These are phyloP conservation scores for Leucania comma DNA, from an alignment of 2,888 invertebrate genomes.

Conservation along the genomic window DNA sequence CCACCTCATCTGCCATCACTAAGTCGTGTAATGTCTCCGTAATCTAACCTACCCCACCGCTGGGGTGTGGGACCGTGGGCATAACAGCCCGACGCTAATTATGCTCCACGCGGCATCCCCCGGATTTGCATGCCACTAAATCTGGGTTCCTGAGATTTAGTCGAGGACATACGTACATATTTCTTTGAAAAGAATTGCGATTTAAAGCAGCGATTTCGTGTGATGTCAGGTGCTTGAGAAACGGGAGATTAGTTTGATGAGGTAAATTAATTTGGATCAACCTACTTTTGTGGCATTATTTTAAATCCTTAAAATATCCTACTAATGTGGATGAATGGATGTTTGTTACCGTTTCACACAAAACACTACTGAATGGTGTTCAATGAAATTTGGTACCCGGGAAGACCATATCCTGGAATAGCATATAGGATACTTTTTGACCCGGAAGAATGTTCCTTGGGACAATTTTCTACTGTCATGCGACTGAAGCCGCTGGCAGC, in stretches of 20 bases:
- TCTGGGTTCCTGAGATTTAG: constrained; percentile 74
- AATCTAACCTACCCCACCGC: constrained; percentile 61
- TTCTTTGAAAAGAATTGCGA: constrained; percentile 71
- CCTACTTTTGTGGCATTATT: neutral
- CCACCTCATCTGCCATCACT: constrained; percentile 48
- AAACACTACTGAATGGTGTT: no score
- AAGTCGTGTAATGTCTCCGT: constrained; percentile 66
- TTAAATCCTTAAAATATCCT: neutral
- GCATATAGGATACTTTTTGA: no score
- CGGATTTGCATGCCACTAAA: constrained; percentile 79
- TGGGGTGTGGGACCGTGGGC: constrained; percentile 50
- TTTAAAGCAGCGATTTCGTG: constrained; percentile 67
- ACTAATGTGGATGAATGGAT: no score
- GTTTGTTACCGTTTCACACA: no score
- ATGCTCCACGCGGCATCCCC: constrained; percentile 67
- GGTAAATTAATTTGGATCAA: constrained; percentile 18
- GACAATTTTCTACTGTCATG: no score
- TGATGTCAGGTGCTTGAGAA: constrained; percentile 43
- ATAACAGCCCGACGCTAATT: constrained; percentile 74
- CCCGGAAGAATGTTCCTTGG: no score
- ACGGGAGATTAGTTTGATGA: constrained; percentile 25
- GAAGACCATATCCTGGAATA: no score
- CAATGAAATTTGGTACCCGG: no score
- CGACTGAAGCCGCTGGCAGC: no score
- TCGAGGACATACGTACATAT: constrained; percentile 74